phyloP scores from a whole-genome alignment of 2,888 invertebrate genomes.

The Hemithea aestivaria region DNA sequence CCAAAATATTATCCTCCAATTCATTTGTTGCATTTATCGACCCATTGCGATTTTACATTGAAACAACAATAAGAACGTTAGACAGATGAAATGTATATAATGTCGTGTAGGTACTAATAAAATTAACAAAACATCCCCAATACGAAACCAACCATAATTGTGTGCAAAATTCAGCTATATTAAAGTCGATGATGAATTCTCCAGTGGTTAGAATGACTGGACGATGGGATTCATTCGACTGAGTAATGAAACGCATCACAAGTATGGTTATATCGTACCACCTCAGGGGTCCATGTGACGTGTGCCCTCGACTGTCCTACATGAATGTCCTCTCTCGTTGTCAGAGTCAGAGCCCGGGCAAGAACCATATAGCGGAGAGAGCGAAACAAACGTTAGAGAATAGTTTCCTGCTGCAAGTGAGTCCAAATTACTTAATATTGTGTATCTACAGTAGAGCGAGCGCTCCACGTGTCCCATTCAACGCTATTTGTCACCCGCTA shows the following conservation, averaged over 20 bases:
- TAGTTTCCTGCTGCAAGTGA: constrained; percentile 77
- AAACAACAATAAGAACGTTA: no score
- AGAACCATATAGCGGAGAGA: constrained; percentile 76
- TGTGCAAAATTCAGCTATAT: constrained; percentile 5
- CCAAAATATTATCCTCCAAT: constrained; percentile 1
- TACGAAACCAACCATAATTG: constrained; percentile 1
- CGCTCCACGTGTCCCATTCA: constrained; percentile 43
- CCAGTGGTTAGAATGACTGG: background rate
- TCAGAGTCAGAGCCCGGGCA: constrained; percentile 76
- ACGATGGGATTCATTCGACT: constrained; percentile 4
- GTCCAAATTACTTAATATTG: constrained; percentile 50
- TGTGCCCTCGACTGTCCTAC: constrained; percentile 37
- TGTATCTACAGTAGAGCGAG: constrained; percentile 26
- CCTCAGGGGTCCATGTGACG: background rate
- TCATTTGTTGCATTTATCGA: background rate
- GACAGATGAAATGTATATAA: no score
- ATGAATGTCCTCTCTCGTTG: constrained; percentile 65
- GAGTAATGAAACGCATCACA: constrained; percentile 2
- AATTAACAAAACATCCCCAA: constrained; percentile 6
- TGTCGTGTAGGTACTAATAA: constrained; percentile 1
- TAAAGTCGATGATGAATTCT: constrained; percentile 6
- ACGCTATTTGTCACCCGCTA: constrained; percentile 19
- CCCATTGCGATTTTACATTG: no score
- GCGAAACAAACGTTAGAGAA: constrained; percentile 76
- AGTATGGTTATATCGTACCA: constrained; percentile 1